Percentiles rank a stretch among this genome's conserved stretches.
phyloP scores from a whole-genome alignment of 2,797 vertebrate species.

The Leptodactylus fallax region DNA sequence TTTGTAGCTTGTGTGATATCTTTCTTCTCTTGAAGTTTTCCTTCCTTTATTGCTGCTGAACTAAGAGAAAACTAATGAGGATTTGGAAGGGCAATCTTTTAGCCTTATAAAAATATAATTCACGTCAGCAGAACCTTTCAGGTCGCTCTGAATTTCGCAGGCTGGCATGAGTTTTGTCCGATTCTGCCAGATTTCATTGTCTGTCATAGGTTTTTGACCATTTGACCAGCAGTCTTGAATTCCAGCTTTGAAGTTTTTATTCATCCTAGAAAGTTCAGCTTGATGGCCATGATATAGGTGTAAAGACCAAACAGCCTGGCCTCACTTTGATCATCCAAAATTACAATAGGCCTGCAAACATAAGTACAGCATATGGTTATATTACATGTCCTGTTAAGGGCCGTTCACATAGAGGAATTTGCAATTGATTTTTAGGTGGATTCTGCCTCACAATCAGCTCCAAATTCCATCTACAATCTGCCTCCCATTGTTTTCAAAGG shows the following conservation, averaged over 20 bases:
- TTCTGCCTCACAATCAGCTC: too few relatives aligned
- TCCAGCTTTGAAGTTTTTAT: neutral
- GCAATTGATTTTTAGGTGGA: too few relatives aligned
- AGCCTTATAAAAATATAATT: constrained; percentile 29
- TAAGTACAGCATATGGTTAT: too few relatives aligned
- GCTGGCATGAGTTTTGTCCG: neutral
- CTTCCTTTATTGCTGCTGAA: constrained; percentile 1
- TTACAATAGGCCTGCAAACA: neutral
- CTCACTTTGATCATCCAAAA: neutral
- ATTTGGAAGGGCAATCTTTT: constrained; percentile 21
- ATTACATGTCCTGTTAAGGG: too few relatives aligned
- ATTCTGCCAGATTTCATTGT: constrained; percentile 10
- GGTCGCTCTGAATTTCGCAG: neutral
- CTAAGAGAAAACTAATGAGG: constrained; percentile 15
- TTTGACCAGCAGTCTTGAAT: neutral
- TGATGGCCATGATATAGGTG: neutral
- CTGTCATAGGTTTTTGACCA: neutral
- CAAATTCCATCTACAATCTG: too few relatives aligned
- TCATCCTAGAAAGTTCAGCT: neutral
- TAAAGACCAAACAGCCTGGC: neutral
- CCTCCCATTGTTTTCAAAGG: too few relatives aligned
- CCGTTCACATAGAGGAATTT: too few relatives aligned
- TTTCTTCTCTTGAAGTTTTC: constrained; percentile 11
- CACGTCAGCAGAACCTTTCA: constrained; percentile 16
- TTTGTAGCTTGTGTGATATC: constrained; percentile 1